Percentiles rank a stretch among this genome's conserved stretches.
Conservation (phyloP, 2,888 invertebrate genomes). For the Drosophila anomelani region DNA sequence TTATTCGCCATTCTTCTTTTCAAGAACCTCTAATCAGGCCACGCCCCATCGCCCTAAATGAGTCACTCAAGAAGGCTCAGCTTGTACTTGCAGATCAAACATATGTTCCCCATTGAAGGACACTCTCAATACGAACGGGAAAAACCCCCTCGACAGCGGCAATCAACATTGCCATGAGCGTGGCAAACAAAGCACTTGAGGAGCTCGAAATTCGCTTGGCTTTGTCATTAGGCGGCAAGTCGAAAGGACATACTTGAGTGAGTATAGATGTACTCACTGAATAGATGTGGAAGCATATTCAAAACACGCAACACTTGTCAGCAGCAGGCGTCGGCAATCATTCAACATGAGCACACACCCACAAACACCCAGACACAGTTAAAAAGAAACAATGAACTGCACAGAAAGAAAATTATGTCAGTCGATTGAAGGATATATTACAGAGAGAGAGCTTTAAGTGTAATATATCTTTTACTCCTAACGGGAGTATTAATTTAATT, state of each 20-base stretch:
- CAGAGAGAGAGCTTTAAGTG: background rate
- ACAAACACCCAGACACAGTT: constrained; percentile 16
- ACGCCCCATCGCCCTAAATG: constrained; percentile 4
- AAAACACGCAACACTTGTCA: constrained; percentile 80
- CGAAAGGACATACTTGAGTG: constrained; percentile 41
- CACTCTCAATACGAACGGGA: constrained; percentile 24
- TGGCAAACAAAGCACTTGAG: constrained; percentile 45
- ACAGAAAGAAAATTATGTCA: constrained; percentile 6
- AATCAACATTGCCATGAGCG: constrained; percentile 41
- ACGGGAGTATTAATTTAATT: too few species aligned
- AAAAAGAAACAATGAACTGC: constrained; percentile 54
- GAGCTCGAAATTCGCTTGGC: constrained; percentile 41
- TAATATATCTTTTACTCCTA: too few species aligned
- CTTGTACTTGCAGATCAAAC: constrained; percentile 26
- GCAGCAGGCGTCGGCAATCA: constrained; percentile 75
- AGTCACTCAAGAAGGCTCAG: constrained; percentile 7
- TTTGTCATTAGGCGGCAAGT: constrained; percentile 43
- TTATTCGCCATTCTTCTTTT: background rate
- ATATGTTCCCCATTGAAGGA: constrained; percentile 31
- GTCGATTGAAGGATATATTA: constrained; percentile 14
- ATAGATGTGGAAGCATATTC: constrained; percentile 57
- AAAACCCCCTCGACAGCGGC: constrained; percentile 19
- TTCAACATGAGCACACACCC: constrained; percentile 50
- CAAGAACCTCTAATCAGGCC: constrained; percentile 4
- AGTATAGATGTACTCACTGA: constrained; percentile 23